These are phyloP conservation scores for Yasuhikotakia modesta DNA, from an alignment of 2,797 vertebrate species.

Conservation along the genomic window DNA sequence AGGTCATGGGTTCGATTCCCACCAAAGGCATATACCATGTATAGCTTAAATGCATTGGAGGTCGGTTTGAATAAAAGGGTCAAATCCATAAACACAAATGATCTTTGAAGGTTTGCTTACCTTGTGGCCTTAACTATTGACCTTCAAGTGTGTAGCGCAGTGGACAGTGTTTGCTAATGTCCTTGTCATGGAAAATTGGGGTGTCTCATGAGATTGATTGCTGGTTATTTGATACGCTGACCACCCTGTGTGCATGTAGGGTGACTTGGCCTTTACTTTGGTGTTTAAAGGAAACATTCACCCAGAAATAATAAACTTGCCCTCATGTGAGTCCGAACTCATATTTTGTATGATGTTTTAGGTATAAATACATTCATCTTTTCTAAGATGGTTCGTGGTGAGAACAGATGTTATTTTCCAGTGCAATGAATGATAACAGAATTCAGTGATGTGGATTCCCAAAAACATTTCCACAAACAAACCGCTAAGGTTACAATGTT, in stretches of 20 bases:
- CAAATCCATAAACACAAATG: not conserved
- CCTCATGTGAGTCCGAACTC: not conserved
- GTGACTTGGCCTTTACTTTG: not conserved
- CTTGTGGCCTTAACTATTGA: conserved; percentile 11
- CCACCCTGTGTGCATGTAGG: not conserved
- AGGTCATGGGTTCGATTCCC: no score
- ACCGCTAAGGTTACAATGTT: not conserved
- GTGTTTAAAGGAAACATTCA: not conserved
- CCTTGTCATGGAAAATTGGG: conserved; percentile 32
- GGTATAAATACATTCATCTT: no score
- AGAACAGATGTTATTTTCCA: no score
- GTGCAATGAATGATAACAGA: no score
- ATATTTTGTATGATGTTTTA: not conserved
- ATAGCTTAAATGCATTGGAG: no score
- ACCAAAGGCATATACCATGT: no score
- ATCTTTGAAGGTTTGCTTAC: not conserved
- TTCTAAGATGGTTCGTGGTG: no score
- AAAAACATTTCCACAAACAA: not conserved
- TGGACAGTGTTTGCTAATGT: conserved; percentile 19
- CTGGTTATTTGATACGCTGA: conserved; percentile 24
- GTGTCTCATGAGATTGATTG: conserved; percentile 11
- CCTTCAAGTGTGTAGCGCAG: conserved; percentile 30
- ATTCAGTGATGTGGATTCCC: no score
- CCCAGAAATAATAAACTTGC: not conserved
- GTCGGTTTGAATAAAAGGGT: no score